Evolutionary conservation across 2,888 invertebrate genomes (phyloP).

Genomic region (Tetrapedia diversipes): DNA sequence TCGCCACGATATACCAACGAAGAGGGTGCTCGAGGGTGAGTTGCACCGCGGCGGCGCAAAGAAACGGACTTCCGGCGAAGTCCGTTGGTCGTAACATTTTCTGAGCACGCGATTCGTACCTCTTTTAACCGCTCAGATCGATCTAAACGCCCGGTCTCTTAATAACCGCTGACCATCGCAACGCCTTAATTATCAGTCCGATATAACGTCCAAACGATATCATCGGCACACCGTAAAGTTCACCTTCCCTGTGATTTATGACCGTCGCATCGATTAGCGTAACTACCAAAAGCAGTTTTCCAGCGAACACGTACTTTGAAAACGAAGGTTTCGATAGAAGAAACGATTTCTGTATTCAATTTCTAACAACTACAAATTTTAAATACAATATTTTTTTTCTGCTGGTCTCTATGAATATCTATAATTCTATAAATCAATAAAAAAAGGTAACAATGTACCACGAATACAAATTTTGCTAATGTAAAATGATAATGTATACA

Average conservation of each 20-base stretch:
- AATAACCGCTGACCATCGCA: constrained; percentile 26
- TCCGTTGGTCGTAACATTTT: constrained; percentile 19
- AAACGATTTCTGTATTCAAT: no score
- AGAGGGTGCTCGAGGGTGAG: neutral
- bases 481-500: no score
- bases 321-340: no score
- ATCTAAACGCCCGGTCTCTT: constrained; percentile 35
- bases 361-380: no score
- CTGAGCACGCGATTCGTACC: constrained; percentile 35
- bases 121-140: constrained; percentile 16
- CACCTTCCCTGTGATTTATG: constrained; percentile 1
- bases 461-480: no score
- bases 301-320: neutral
- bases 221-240: constrained; percentile 23
- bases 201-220: constrained; percentile 13
- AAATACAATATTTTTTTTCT: no score
- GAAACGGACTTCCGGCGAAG: constrained; percentile 8
- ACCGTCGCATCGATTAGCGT: constrained; percentile 10
- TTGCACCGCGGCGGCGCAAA: neutral
- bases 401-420: no score
- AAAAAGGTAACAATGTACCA: no score
- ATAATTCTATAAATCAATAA: no score
- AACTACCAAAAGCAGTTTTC: neutral
- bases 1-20: neutral
- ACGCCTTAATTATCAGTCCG: constrained; percentile 34